Conservation (phyloP, 2,888 invertebrate genomes). For the Tinea trinotella region DNA sequence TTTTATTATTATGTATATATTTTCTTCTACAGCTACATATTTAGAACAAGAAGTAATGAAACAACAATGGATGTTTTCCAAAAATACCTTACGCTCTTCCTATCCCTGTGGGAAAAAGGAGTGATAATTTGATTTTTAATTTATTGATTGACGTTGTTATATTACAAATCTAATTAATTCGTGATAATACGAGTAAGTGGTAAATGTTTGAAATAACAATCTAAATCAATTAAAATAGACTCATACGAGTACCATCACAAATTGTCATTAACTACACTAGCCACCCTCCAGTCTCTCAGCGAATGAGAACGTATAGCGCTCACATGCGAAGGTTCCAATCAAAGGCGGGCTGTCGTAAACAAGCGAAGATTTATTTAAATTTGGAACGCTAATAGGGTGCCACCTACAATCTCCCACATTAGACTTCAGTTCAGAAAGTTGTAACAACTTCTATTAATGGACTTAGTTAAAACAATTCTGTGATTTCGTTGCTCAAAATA, state of each 20-base stretch:
- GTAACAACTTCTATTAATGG: constrained; percentile 21
- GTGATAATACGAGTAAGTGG: too few species aligned
- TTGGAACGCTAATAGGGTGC: constrained; percentile 27
- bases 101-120: too few species aligned
- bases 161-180: too few species aligned
- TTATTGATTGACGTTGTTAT: too few species aligned
- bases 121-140: too few species aligned
- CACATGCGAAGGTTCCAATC: constrained; percentile 26
- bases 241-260: neutral
- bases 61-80: too few species aligned
- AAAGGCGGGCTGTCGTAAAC: constrained; percentile 33
- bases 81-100: too few species aligned
- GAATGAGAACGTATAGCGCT: constrained; percentile 46
- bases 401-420: neutral
- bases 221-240: too few species aligned
- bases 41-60: too few species aligned
- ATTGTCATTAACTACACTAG: neutral
- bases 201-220: too few species aligned
- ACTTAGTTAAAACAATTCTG: constrained; percentile 15
- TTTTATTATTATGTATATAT: too few species aligned
- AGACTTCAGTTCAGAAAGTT: neutral
- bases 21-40: too few species aligned
- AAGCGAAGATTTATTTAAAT: constrained; percentile 41
- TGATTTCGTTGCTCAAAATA: neutral
- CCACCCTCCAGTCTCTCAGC: constrained; percentile 27